These are phyloP conservation scores for Heliconius hortense DNA, from an alignment of 2,888 invertebrate species.

Conservation along the genomic window DNA sequence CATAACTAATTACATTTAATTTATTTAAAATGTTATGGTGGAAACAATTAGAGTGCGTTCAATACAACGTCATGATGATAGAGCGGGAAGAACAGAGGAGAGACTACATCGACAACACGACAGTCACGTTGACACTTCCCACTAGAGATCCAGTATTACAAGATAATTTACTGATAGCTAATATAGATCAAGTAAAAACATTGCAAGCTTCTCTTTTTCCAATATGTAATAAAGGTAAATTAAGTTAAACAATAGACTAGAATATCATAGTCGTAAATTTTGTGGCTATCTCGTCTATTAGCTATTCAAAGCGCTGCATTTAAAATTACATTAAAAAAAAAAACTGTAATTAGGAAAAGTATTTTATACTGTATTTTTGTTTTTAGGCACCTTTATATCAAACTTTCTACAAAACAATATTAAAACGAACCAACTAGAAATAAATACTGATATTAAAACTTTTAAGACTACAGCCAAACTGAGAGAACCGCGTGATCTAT, in stretches of 20 bases:
- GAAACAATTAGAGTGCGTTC: slow-evolving; percentile 72
- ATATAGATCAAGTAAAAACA: slow-evolving; percentile 82
- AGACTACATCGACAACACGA: slow-evolving; percentile 64
- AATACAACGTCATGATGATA: slow-evolving; percentile 68
- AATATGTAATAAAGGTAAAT: slow-evolving; percentile 76
- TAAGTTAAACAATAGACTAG: background rate
- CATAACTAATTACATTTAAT: slow-evolving; percentile 3
- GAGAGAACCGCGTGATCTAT: slow-evolving; percentile 87
- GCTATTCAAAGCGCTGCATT: background rate
- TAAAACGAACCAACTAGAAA: slow-evolving; percentile 86
- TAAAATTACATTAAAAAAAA: too few relatives aligned
- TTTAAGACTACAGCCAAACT: slow-evolving; percentile 84
- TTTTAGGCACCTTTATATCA: slow-evolving; percentile 83
- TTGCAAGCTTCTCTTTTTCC: slow-evolving; percentile 87
- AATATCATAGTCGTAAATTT: background rate
- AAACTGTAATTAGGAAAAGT: too few relatives aligned
- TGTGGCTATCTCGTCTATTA: background rate
- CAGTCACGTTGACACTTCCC: slow-evolving; percentile 66
- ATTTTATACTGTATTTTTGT: slow-evolving; percentile 25
- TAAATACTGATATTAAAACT: slow-evolving; percentile 85
- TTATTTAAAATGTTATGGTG: slow-evolving; percentile 75
- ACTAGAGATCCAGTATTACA: slow-evolving; percentile 67
- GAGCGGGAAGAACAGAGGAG: slow-evolving; percentile 69
- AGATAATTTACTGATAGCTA: slow-evolving; percentile 70
- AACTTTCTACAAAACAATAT: slow-evolving; percentile 84